Evolutionary conservation across 2,888 invertebrate genomes (phyloP), one percentile per base, ranked within the genome.

Genomic region (Rhodophaea formosa): DNA sequence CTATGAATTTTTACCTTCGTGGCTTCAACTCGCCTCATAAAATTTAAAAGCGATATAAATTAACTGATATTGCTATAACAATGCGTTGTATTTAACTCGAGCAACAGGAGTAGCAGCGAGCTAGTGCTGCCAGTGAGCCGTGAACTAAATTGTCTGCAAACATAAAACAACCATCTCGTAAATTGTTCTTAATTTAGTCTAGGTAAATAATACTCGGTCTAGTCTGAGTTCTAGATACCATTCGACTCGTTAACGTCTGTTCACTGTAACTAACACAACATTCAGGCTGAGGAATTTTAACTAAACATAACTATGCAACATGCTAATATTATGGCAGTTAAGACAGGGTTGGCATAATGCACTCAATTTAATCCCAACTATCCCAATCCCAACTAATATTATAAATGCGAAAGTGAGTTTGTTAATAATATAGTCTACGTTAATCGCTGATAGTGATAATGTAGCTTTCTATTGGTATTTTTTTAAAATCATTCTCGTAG

Each of bases 151-250:
- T 83, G 80, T 82, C 81, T 81, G 77, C 77, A 77, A 82, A 84
- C 84, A 86, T 79, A 82, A 85, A 86, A 82, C 75, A 74, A 78
- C 74, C 80, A 81, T 82, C 79, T 80, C 79, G 79, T 82, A 82
- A 85, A 85, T 86, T 85, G 84, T 80, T 82, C 80, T 83, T 79
- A 82, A 86, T 85, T 85, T 82, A 82, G 80, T 75, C 72, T 81
- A 78, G 75, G 77, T 78, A 79, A 77, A 74, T 72, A 74, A 65
- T 63, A 68, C 62, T 66, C 65, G 61, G 76, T 74, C 75, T 75
- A 74, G 74, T 68, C 72, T 62, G 65, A 66, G 69, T 69, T 69
- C 68, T 69, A 65, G 62, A 63, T 64, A 64, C 59, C 61, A 67
- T 63, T 63, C 62, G 61, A 67, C 66, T 74, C 69, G 73, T 74